Evolutionary conservation across 2,888 invertebrate species (phyloP).

Genomic region (Serrognathus titanus): DNA sequence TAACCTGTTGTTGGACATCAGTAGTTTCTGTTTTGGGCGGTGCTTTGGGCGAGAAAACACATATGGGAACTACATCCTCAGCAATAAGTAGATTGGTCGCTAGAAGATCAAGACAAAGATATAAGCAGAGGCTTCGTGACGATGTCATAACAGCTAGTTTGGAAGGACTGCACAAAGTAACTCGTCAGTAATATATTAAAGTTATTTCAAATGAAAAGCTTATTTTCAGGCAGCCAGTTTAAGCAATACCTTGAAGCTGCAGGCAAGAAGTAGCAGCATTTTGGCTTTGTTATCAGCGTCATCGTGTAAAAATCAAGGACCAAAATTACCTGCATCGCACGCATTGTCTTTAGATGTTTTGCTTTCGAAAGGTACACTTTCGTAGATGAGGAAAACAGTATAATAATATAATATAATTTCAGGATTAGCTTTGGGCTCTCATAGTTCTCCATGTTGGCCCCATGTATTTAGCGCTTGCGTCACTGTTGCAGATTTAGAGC

Average conservation of each 20-base stretch:
- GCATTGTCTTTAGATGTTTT: constrained; percentile 90
- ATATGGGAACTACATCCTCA: constrained; percentile 46
- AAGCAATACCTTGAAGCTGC: constrained; percentile 83
- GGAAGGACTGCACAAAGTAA: constrained; percentile 82
- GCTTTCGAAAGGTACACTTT: constrained; percentile 52
- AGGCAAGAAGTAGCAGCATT: constrained; percentile 87
- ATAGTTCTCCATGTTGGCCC: constrained; percentile 92
- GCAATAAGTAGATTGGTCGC: constrained; percentile 58
- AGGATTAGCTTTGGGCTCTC: constrained; percentile 80
- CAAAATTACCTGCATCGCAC: constrained; percentile 81
- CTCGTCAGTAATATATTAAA: not conserved
- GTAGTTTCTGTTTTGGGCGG: constrained; percentile 85
- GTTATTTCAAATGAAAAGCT: not conserved
- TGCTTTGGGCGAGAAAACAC: constrained; percentile 59
- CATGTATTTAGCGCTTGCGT: constrained; percentile 93
- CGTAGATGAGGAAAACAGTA: not conserved
- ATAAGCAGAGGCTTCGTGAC: constrained; percentile 64
- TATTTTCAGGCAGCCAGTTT: constrained; percentile 73
- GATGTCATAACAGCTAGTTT: constrained; percentile 80
- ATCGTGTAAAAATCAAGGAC: constrained; percentile 78
- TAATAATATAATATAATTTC: not conserved
- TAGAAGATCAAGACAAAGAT: constrained; percentile 52
- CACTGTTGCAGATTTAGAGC: constrained; percentile 88
- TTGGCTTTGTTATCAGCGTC: constrained; percentile 82
- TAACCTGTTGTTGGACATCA: constrained; percentile 90